Conservation (phyloP, 1,140 invertebrate species). For the Matsumurasca onukii region DNA sequence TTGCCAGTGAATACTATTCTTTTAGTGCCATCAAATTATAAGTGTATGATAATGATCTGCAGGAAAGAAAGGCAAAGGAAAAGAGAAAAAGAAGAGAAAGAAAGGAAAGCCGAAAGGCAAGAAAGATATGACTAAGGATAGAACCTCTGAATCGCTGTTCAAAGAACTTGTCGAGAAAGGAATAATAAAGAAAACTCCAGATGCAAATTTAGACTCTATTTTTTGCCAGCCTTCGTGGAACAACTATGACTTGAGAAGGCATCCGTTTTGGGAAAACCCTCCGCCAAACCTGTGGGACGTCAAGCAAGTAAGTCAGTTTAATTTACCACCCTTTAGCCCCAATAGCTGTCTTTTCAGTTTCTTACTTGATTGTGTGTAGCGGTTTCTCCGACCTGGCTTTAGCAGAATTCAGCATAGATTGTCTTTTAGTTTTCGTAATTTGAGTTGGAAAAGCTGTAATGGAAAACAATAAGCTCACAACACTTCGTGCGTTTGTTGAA, state of each 20-base stretch:
- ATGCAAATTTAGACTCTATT: conserved; percentile 44
- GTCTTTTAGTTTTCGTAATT: too few relatives aligned
- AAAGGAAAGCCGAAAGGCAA: conserved; percentile 51
- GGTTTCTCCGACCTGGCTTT: too few relatives aligned
- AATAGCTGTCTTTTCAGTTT: too few relatives aligned
- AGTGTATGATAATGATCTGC: too few relatives aligned
- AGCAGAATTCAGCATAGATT: too few relatives aligned
- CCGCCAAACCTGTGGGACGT: conserved; percentile 47
- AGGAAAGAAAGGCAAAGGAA: conserved; percentile 29
- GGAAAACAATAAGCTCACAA: too few relatives aligned
- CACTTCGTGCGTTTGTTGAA: too few relatives aligned
- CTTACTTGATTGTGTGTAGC: too few relatives aligned
- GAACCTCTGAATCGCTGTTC: conserved; percentile 54
- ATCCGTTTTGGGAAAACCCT: conserved; percentile 44
- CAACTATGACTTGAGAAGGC: conserved; percentile 45
- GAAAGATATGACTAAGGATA: conserved; percentile 58
- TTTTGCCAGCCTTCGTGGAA: conserved; percentile 48
- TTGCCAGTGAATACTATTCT: too few relatives aligned
- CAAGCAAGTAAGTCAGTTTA: conserved; percentile 44
- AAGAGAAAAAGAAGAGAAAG: conserved; percentile 52
- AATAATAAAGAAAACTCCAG: conserved; percentile 46
- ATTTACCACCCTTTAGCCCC: too few relatives aligned
- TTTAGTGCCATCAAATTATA: too few relatives aligned
- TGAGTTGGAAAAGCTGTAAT: too few relatives aligned
- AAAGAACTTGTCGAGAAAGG: conserved; percentile 56